These are phyloP conservation scores for Himalopsyche tibetana DNA, from an alignment of 2,888 invertebrate species.

Conservation along the genomic window DNA sequence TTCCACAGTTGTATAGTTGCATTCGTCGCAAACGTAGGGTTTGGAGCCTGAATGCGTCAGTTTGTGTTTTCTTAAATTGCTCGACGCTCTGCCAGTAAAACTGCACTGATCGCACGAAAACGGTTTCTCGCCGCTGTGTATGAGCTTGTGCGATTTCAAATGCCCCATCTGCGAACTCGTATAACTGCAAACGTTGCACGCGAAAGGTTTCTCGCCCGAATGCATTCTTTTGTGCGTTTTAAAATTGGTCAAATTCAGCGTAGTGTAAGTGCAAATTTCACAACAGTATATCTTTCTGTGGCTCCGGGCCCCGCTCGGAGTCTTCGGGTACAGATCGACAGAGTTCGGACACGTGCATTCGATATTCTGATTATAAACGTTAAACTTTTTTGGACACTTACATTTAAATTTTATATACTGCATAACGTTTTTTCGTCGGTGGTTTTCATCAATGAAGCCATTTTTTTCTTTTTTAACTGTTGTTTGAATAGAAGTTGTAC, in stretches of 20 bases:
- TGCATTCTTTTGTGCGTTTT: conserved; percentile 53
- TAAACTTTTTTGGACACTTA: not conserved
- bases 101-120: conserved; percentile 49
- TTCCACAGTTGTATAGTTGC: conserved; percentile 37
- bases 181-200: conserved; percentile 47
- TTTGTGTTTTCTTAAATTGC: conserved; percentile 47
- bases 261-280: conserved; percentile 52
- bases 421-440: not conserved
- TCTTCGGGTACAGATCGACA: conserved; percentile 89
- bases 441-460: not conserved
- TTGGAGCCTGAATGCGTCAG: conserved; percentile 47
- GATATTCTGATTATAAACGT: not conserved
- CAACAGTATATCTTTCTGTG: conserved; percentile 52
- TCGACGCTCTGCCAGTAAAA: not conserved
- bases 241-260: conserved; percentile 47
- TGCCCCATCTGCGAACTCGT: conserved; percentile 50
- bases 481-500: not conserved
- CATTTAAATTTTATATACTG: conserved; percentile 19
- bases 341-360: conserved; percentile 84
- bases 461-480: not conserved
- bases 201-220: conserved; percentile 52
- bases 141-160: conserved; percentile 46
- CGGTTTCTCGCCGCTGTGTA: conserved; percentile 44
- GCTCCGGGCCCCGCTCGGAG: conserved; percentile 61
- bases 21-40: conserved; percentile 44